A percentile compares a stretch with the other conserved stretches of the same genome.
Conservation (phyloP, 2,113 vertebrate species). For the Albula glossodonta region DNA sequence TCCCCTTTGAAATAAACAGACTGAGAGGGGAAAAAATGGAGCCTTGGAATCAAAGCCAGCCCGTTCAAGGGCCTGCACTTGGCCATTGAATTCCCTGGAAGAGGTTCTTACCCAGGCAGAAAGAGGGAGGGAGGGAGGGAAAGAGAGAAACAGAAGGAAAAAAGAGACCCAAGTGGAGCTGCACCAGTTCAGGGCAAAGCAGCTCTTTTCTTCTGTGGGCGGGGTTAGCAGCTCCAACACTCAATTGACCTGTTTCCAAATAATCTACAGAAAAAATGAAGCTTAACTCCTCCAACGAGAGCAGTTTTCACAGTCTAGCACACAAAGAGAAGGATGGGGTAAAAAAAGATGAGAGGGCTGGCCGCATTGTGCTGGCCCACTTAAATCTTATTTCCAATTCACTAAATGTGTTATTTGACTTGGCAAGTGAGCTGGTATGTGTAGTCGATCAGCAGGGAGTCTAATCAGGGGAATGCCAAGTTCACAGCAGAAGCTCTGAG, state of each 20-base stretch:
- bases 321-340: slow-evolving; percentile 82
- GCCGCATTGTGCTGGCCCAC: slow-evolving; percentile 85
- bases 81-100: slow-evolving; percentile 55
- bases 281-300: slow-evolving; percentile 88
- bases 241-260: slow-evolving; percentile 94
- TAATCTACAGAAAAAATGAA: slow-evolving; percentile 82
- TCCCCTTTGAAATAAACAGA: slow-evolving; percentile 44
- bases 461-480: slow-evolving; percentile 88
- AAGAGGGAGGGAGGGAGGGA: slow-evolving; percentile 37
- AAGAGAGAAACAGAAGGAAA: slow-evolving; percentile 22
- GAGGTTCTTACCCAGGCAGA: slow-evolving; percentile 48
- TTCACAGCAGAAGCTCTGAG: slow-evolving; percentile 82
- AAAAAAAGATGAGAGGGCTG: slow-evolving; percentile 84
- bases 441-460: slow-evolving; percentile 86
- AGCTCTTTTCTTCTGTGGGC: slow-evolving; percentile 69
- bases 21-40: slow-evolving; percentile 38
- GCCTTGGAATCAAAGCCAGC: slow-evolving; percentile 58
- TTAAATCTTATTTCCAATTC: slow-evolving; percentile 95
- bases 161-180: slow-evolving; percentile 23
- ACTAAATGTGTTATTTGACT: slow-evolving; percentile 98
- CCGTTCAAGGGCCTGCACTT: slow-evolving; percentile 58
- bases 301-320: slow-evolving; percentile 82
- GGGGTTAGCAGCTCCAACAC: slow-evolving; percentile 80
- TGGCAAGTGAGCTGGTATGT: slow-evolving; percentile 89
- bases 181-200: slow-evolving; percentile 70